These are phyloP conservation scores for Chiloscyllium plagiosum DNA, from an alignment of 2,113 vertebrate genomes.

Conservation along the genomic window DNA sequence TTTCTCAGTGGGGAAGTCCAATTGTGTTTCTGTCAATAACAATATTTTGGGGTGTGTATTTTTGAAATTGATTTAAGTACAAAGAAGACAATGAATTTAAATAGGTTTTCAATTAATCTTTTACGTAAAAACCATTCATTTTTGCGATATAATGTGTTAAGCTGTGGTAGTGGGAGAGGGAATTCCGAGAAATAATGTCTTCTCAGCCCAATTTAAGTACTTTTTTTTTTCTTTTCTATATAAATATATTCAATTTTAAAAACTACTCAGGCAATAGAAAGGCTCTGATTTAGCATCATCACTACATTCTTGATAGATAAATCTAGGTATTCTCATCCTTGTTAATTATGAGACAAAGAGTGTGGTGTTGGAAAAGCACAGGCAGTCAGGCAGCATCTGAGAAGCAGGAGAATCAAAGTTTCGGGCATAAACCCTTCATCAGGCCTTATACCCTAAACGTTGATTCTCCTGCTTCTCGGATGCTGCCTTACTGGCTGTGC, in stretches of 20 bases:
- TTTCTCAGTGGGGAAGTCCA: neutral
- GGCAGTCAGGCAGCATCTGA: too few relatives aligned
- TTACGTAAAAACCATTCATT: neutral
- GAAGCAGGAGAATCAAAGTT: too few relatives aligned
- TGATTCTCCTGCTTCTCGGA: too few relatives aligned
- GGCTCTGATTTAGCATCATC: neutral
- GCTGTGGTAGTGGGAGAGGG: neutral
- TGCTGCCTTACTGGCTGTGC: too few relatives aligned
- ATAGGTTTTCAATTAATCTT: neutral
- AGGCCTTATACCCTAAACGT: too few relatives aligned
- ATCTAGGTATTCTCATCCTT: neutral
- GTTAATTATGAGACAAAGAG: neutral
- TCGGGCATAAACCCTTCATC: too few relatives aligned
- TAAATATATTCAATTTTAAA: neutral
- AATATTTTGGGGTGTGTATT: neutral
- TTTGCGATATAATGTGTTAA: neutral
- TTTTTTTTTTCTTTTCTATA: neutral
- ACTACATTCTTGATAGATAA: too few relatives aligned
- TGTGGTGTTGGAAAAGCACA: too few relatives aligned
- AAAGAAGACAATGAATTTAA: neutral
- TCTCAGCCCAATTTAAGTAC: neutral
- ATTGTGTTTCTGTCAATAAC: neutral
- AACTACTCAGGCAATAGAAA: neutral
- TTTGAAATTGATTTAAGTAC: neutral
- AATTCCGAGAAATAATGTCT: neutral